Conservation (phyloP, 1,140 invertebrate genomes). For the Drosophila gunungcola region DNA sequence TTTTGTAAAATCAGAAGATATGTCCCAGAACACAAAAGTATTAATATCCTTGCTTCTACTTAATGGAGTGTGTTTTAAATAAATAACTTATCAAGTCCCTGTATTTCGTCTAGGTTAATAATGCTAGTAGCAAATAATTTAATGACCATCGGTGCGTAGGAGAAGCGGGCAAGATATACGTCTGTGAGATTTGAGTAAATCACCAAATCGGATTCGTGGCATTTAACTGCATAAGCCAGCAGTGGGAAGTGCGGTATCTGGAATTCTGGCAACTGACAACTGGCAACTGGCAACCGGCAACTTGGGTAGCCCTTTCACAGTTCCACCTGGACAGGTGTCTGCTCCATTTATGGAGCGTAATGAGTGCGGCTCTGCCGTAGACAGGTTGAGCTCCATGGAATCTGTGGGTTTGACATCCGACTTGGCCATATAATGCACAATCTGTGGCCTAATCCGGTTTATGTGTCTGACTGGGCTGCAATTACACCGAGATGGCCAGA, state of each 20-base stretch:
- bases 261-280: background rate
- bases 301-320: slow-evolving; percentile 5
- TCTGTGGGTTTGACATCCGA: slow-evolving; percentile 25
- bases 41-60: too few species aligned
- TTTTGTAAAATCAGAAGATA: too few species aligned
- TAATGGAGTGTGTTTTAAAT: too few species aligned
- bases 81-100: too few species aligned
- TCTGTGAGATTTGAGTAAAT: background rate
- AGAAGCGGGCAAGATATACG: background rate
- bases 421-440: slow-evolving; percentile 46
- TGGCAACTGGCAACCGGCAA: background rate
- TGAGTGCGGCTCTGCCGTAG: slow-evolving; percentile 39
- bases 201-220: slow-evolving; percentile 24
- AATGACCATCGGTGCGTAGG: background rate
- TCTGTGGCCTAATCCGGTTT: slow-evolving; percentile 68
- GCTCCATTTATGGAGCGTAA: slow-evolving; percentile 42
- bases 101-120: too few species aligned
- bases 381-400: slow-evolving; percentile 12
- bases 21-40: too few species aligned
- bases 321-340: slow-evolving; percentile 28
- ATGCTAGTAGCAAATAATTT: background rate
- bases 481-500: slow-evolving; percentile 48
- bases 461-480: slow-evolving; percentile 58
- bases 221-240: slow-evolving; percentile 18
- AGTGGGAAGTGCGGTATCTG: background rate